Evolutionary conservation across 2,797 vertebrate genomes (phyloP), one percentile per base, ranked within the genome.

Genomic region (Anguilla anguilla): DNA sequence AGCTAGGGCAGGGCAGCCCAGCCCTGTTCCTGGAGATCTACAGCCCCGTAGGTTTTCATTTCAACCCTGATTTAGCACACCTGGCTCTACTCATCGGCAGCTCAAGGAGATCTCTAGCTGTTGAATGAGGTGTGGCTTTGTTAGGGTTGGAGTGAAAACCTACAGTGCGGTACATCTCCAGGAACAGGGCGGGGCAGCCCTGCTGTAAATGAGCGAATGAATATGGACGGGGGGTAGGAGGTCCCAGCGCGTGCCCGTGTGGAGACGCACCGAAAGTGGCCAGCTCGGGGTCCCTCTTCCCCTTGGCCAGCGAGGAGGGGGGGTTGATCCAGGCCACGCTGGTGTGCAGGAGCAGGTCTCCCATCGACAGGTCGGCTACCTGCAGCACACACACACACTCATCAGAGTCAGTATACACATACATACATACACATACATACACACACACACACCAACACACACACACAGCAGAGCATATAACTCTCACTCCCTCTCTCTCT

Each of bases 231-330:
- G 51, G 49, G 51, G 51, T 51, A 6, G 10, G 51, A 6, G 51
- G 51, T 9, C 10, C 51, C 51, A 51, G 51, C 10, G 51, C 51
- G 51, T 51, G 51, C 10, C 51, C 51, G 51, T 51, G 6, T 51
- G 25, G 59, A 83, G 6, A 91, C 95, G 39, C 94, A 99, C 98
- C 97, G 88, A 99, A 99, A 0, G 97, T 97, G 87, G 97, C 97
- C 91, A 99, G 91, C 89, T 98, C 97, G 0, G 97, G 97, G 87
- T 98, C 98, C 93, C 98, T 99, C 93, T 98, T 99, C 95, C 97
- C 97, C 85, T 98, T 99, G 55, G 97, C 94, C 90, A 99, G 92
- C 0, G 96, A 97, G 83, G 96, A 88, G 0, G 98, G 97, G 2
- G 98, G 96, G 92, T 99, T 99, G 84, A 99, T 96, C 98, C 98